Conservation (phyloP, 1,140 invertebrate genomes). For the Metaphire vulgaris region DNA sequence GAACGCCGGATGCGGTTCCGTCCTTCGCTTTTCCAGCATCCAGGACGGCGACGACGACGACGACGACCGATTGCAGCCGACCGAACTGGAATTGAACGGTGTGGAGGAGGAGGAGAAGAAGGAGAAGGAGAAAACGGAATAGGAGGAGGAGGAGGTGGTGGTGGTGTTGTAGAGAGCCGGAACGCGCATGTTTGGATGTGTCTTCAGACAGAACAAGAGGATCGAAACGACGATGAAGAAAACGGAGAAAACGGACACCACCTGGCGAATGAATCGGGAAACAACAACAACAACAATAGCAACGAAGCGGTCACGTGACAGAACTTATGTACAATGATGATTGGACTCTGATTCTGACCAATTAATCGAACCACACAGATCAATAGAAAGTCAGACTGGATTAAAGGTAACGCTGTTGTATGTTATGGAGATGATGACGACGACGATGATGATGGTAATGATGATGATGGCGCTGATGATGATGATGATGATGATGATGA, state of each 20-base stretch:
- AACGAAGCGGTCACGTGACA: too few species aligned
- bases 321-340: too few species aligned
- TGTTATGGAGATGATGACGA: background rate
- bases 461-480: too few species aligned
- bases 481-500: background rate
- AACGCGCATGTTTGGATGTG: conserved; percentile 76
- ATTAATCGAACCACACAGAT: too few species aligned
- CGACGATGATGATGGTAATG: background rate
- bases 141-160: conserved; percentile 35
- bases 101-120: background rate
- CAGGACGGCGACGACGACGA: conserved; percentile 38
- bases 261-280: conserved; percentile 47
- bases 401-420: background rate
- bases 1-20: conserved; percentile 82
- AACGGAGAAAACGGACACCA: conserved; percentile 77
- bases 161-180: conserved; percentile 80
- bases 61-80: conserved; percentile 8
- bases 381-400: background rate
- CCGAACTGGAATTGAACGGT: background rate
- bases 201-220: conserved; percentile 88
- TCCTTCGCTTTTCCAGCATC: conserved; percentile 87
- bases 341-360: too few species aligned
- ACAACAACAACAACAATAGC: too few species aligned
- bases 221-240: conserved; percentile 90
- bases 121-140: too few species aligned